phyloP scores from a whole-genome alignment of 2,888 invertebrate genomes.

The Thecophora atra region DNA sequence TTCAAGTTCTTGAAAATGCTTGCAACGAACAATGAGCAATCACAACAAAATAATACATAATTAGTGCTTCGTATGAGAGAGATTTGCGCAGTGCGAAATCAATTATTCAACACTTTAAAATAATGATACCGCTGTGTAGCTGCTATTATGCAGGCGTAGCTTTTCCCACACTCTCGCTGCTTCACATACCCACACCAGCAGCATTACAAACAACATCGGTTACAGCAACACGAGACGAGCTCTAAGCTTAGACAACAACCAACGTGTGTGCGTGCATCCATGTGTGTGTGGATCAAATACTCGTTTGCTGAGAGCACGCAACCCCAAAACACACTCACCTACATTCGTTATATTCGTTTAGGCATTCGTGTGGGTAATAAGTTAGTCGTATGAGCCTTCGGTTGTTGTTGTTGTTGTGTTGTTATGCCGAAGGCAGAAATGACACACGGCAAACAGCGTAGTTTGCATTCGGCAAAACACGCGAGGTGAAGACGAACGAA shows the following conservation, averaged over 20 bases:
- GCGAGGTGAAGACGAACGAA: not conserved
- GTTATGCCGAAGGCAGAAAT: not conserved
- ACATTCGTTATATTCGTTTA: not conserved
- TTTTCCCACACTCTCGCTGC: conserved; percentile 32
- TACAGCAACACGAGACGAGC: conserved; percentile 4
- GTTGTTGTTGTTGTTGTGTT: conserved; percentile 17
- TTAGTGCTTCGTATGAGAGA: not conserved
- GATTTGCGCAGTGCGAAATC: not conserved
- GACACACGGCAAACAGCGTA: not conserved
- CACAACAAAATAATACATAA: not conserved
- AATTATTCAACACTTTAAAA: conserved; percentile 14
- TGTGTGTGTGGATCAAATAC: not conserved
- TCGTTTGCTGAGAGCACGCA: conserved; percentile 1
- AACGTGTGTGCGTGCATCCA: not conserved
- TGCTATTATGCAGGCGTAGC: conserved; percentile 19
- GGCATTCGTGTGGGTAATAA: too few relatives aligned
- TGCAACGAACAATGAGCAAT: not conserved
- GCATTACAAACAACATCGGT: conserved; percentile 7
- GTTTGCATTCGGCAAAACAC: not conserved
- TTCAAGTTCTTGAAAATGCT: too few relatives aligned
- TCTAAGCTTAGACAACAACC: not conserved
- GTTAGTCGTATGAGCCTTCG: not conserved
- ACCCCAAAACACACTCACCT: conserved; percentile 31
- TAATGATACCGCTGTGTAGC: not conserved
- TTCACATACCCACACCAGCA: conserved; percentile 14